Percentiles rank a stretch among this genome's conserved stretches.
Evolutionary conservation across 2,113 vertebrate genomes (phyloP).

Genomic region (Cinclus cinclus): DNA sequence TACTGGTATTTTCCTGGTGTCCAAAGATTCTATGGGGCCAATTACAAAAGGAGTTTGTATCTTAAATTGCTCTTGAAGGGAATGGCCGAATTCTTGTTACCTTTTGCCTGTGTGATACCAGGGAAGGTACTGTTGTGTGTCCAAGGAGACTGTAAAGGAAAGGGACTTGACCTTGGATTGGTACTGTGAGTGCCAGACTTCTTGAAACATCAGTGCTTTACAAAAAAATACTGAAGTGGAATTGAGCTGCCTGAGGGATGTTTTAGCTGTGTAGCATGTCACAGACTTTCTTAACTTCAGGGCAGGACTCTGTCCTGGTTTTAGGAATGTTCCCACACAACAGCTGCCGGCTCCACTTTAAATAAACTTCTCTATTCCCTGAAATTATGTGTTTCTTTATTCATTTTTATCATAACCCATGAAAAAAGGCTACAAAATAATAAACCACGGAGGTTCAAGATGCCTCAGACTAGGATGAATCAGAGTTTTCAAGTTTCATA

Average conservation of each 20-base stretch:
- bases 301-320: neutral
- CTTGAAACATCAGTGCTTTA: neutral
- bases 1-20: neutral
- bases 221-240: neutral
- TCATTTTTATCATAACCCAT: neutral
- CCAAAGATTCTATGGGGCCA: neutral
- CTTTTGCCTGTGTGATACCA: neutral
- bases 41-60: neutral
- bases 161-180: neutral
- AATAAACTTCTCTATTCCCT: neutral
- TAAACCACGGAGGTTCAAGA: neutral
- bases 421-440: neutral
- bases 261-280: neutral
- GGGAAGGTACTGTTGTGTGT: neutral
- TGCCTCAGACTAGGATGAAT: neutral
- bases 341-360: neutral
- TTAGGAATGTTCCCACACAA: neutral
- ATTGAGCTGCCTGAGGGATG: neutral
- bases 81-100: neutral
- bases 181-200: neutral
- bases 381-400: neutral
- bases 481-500: neutral
- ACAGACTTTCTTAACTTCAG: neutral
- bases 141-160: neutral
- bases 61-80: neutral